Base-by-base conservation (phyloP, 2,888 invertebrate genomes). In the Bombylius discolor region DNA sequence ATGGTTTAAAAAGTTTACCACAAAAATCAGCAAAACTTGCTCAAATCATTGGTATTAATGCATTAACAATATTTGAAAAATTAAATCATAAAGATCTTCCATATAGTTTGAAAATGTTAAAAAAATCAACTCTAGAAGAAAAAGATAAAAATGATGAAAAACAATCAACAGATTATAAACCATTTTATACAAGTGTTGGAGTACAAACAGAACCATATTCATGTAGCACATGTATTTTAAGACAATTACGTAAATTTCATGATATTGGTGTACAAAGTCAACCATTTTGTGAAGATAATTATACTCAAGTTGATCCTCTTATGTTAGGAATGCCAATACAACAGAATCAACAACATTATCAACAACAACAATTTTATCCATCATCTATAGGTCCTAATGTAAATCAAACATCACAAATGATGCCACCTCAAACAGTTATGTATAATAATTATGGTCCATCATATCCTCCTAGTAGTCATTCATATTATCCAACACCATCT, bases 181-280 rank as follows among this genome's bases (percentile, higher is more conserved):
- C 55, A 45, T 59, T 47, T 34, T 59, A 34, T 42, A 49, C 56
- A 13, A 51, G 55, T 39, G 42, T 23, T 8, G 54, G 42, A 31
- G 44, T 49, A n/a, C 59, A 59, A 52, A 56, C 56, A 1, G 54
- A 54, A 1, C 47, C 49, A 23, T 31, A 49, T 9, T 31, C 49
- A 11, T 59, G 58, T 44, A 48, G 42, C n/a, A 47, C 36, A 32
- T 59, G 58, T 14, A 55, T 56, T 6, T 52, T 52, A 36, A 54
- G 55, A 4, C 46, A 56, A 52, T 34, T 59, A 12, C 49, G 42
- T 12, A 54, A 42, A 46, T 55, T 32, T 31, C 11, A 33, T 3
- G 59, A 59, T 50, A 42, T 39, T 42, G 36, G 23, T 4, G 46
- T 48, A 9, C 55, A 55, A 50, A 47, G 9, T 31, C 44, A 36